Evolutionary conservation across 2,113 vertebrate species (phyloP), one percentile per base, ranked within the genome.

Genomic region (Asarcornis scutulata): DNA sequence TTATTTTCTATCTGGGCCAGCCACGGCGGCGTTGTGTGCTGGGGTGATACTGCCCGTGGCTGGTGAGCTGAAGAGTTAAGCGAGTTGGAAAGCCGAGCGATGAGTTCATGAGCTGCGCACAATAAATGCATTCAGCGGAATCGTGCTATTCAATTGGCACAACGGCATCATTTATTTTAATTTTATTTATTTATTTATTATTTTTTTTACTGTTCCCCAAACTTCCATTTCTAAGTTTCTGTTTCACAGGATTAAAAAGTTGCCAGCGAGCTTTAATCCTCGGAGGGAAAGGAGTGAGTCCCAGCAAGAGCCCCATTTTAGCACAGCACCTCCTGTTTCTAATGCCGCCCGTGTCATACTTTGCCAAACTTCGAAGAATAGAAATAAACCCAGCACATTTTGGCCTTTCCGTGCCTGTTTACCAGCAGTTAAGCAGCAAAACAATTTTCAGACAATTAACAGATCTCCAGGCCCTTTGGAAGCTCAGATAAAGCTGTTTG

Each of bases 331-430:
- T 93, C 34, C 8, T 81, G 53, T 27, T 94, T 91, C 81, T 89
- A 88, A 56, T 3, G 2, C 3, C 83, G 79, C 55, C 58, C 59
- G 6, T 67, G 52, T 20, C 74, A 48, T 60, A 60, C 58, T 88
- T 91, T 68, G 68, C 60, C 83, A 93, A 50, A 88, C 29, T 78
- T 25, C 1, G 5, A 94, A 90, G 56, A 88, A 75, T 0, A 84
- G 86, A 86, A 92, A 38, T 46, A 78, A 77, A 94, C 90, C 60
- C 72, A 22, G 85, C 93, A 93, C 48, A n/a, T 80, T 95, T 63
- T 94, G 69, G 83, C 69, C 56, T 93, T 88, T 86, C 1, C 2
- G 40, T 96, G 53, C 50, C 59, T 83, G 36, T 91, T 95, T 78
- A 93, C 58, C 53, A 60, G 52, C 73, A 66, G 62, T 66, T 52